phyloP scores from a whole-genome alignment of 2,113 vertebrate genomes.

The Notechis scutatus region DNA sequence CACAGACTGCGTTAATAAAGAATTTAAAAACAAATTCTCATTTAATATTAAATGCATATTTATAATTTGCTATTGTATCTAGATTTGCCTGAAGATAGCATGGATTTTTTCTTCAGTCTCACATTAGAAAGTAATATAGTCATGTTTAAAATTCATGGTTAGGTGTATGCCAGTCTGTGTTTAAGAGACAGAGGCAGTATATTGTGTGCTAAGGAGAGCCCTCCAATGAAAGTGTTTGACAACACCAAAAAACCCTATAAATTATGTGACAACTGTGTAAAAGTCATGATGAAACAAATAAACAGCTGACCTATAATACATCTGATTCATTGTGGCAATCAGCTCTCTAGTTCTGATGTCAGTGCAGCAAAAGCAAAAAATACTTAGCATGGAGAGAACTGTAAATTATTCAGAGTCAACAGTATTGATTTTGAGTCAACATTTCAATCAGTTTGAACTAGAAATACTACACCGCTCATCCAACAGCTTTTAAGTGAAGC shows the following conservation, averaged over 20 bases:
- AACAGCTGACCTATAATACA: conserved; percentile 76
- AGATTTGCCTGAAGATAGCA: conserved; percentile 75
- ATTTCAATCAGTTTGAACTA: conserved; percentile 77
- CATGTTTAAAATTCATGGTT: conserved; percentile 63
- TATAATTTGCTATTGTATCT: conserved; percentile 80
- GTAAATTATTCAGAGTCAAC: conserved; percentile 79
- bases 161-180: neutral
- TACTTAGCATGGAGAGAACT: conserved; percentile 67
- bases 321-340: conserved; percentile 65
- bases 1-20: conserved; percentile 64
- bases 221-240: conserved; percentile 78
- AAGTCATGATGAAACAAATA: conserved; percentile 81
- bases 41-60: conserved; percentile 72
- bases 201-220: conserved; percentile 64
- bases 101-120: conserved; percentile 75
- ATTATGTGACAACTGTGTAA: conserved; percentile 79
- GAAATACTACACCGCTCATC: conserved; percentile 71
- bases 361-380: conserved; percentile 38
- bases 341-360: conserved; percentile 53
- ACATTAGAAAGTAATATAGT: conserved; percentile 76
- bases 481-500: conserved; percentile 59
- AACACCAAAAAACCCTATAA: conserved; percentile 77
- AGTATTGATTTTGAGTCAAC: conserved; percentile 77
- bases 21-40: conserved; percentile 12
- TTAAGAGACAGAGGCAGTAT: conserved; percentile 5